phyloP scores from a whole-genome alignment of 2,888 invertebrate genomes.

The Hyppa rectilinea region DNA sequence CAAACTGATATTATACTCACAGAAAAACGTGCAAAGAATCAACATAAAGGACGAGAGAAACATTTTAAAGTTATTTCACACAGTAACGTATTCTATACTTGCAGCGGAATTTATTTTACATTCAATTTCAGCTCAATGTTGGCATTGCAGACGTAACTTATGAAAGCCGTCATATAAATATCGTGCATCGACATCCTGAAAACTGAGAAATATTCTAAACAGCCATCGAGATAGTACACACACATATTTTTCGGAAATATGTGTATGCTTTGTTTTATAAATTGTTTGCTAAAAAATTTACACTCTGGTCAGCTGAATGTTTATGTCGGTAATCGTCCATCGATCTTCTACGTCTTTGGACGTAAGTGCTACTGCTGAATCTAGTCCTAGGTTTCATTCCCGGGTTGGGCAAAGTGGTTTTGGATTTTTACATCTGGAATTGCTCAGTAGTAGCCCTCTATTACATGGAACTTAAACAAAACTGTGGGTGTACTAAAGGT shows the following conservation, averaged over 20 bases:
- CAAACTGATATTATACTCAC: not conserved
- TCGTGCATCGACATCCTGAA: constrained; percentile 63
- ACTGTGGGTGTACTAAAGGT: too few species aligned
- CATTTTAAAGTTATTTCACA: constrained; percentile 55
- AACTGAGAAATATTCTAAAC: constrained; percentile 68
- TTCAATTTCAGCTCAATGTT: constrained; percentile 66
- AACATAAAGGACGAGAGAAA: constrained; percentile 49
- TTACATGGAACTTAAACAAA: too few species aligned
- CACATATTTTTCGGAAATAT: constrained; percentile 45
- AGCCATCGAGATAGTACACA: constrained; percentile 59
- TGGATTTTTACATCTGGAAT: too few species aligned
- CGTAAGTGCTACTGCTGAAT: too few species aligned
- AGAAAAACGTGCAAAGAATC: constrained; percentile 26
- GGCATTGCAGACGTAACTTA: constrained; percentile 67
- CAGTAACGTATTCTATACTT: constrained; percentile 57
- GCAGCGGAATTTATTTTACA: constrained; percentile 63
- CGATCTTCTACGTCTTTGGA: too few species aligned
- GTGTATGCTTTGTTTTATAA: constrained; percentile 32
- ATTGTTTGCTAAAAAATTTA: constrained; percentile 10
- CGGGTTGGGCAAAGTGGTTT: too few species aligned
- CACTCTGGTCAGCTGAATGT: constrained; percentile 11
- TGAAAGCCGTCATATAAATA: constrained; percentile 71
- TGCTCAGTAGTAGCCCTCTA: too few species aligned
- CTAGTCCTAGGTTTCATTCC: too few species aligned
- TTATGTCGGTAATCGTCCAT: too few species aligned